These are phyloP conservation scores for Hylia prasina DNA, from an alignment of 2,113 vertebrate species.

Conservation along the genomic window DNA sequence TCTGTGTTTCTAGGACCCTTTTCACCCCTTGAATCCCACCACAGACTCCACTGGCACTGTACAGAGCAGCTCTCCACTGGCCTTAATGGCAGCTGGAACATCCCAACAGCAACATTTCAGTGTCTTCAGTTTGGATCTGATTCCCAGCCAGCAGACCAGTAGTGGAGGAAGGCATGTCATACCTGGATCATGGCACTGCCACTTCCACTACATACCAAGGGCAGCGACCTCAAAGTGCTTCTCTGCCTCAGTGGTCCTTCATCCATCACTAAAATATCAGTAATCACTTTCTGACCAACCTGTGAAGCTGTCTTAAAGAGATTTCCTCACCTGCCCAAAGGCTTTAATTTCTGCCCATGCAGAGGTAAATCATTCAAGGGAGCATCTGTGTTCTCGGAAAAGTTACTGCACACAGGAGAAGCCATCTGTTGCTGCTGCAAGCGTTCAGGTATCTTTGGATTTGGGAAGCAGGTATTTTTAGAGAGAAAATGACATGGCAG, in stretches of 20 bases:
- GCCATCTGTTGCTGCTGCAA: background rate
- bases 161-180: background rate
- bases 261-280: background rate
- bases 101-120: background rate
- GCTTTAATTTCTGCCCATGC: background rate
- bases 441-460: background rate
- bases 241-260: background rate
- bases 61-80: background rate
- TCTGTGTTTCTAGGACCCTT: background rate
- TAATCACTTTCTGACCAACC: background rate
- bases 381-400: background rate
- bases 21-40: background rate
- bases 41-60: background rate
- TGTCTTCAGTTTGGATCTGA: background rate
- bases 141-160: background rate
- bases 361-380: background rate
- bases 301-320: background rate
- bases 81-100: background rate
- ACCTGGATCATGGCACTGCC: background rate
- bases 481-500: background rate
- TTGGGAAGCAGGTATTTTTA: background rate
- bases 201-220: fast-evolving
- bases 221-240: background rate
- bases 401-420: background rate
- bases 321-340: background rate